Conservation (phyloP, 1,140 invertebrate genomes). For the Chlorops oryzae region DNA sequence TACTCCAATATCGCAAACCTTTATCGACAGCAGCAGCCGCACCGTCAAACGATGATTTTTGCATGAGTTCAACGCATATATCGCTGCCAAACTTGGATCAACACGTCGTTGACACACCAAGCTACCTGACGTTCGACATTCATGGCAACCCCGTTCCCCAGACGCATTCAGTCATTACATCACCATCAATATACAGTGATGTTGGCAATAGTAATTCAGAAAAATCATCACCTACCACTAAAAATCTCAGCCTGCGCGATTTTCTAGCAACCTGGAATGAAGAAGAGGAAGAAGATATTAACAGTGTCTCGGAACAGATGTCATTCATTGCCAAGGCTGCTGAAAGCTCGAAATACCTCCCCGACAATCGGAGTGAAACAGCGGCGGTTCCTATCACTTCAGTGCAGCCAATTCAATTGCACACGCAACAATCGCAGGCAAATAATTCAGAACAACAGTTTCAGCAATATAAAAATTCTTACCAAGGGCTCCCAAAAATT, state of each 20-base stretch:
- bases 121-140: no score
- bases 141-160: no score
- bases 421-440: neutral
- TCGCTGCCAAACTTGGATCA: no score
- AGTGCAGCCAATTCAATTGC: neutral
- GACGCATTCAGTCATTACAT: neutral
- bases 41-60: no score
- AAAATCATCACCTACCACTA: slow-evolving; percentile 11
- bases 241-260: slow-evolving; percentile 38
- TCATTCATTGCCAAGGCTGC: no score
- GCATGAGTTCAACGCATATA: no score
- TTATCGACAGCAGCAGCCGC: neutral
- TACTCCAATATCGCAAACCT: slow-evolving; percentile 32
- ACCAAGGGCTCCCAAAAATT: slow-evolving; percentile 10
- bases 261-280: slow-evolving; percentile 46
- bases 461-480: no score
- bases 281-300: slow-evolving; percentile 36
- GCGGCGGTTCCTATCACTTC: slow-evolving; percentile 31
- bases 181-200: neutral
- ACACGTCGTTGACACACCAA: no score
- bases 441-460: slow-evolving; percentile 3
- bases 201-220: neutral
- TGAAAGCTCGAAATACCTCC: no score
- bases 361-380: slow-evolving; percentile 47
- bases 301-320: neutral